These are phyloP conservation scores for Danaus plexippus DNA, from an alignment of 1,140 invertebrate species.

Conservation along the genomic window DNA sequence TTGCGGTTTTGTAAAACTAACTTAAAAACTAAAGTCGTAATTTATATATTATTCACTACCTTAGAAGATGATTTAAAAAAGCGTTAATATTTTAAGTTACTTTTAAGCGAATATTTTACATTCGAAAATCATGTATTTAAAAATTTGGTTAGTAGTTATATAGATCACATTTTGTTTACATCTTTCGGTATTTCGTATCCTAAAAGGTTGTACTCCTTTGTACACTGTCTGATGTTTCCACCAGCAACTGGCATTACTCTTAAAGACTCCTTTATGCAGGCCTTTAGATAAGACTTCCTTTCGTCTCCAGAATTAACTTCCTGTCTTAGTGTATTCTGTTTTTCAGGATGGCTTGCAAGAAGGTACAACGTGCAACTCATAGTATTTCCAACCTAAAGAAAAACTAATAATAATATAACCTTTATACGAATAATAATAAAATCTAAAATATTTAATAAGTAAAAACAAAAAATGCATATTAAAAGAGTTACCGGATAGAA, in stretches of 20 bases:
- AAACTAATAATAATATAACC: conserved; percentile 8
- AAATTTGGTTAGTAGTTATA: no score
- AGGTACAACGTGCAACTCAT: conserved; percentile 71
- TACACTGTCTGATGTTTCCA: conserved; percentile 65
- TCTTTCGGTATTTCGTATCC: conserved; percentile 76
- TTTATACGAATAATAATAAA: conserved; percentile 11
- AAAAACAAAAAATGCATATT: no score
- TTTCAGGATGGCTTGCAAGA: conserved; percentile 75
- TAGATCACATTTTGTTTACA: conserved; percentile 47
- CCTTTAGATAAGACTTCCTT: conserved; percentile 74
- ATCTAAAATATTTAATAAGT: conserved; percentile 3
- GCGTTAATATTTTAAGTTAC: no score
- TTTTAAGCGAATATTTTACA: no score
- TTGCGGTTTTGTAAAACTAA: neutral
- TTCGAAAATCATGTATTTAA: no score
- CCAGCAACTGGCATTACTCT: conserved; percentile 71
- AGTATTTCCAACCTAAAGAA: conserved; percentile 45
- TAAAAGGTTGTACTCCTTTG: conserved; percentile 70
- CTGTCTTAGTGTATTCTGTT: conserved; percentile 77
- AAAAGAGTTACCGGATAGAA: no score
- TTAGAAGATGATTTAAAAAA: no score
- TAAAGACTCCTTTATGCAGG: conserved; percentile 77
- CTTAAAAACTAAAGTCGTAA: no score
- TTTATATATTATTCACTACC: no score
- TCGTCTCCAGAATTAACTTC: conserved; percentile 70